phyloP scores from a whole-genome alignment of 2,113 vertebrate species.

The Leptosomus discolor region DNA sequence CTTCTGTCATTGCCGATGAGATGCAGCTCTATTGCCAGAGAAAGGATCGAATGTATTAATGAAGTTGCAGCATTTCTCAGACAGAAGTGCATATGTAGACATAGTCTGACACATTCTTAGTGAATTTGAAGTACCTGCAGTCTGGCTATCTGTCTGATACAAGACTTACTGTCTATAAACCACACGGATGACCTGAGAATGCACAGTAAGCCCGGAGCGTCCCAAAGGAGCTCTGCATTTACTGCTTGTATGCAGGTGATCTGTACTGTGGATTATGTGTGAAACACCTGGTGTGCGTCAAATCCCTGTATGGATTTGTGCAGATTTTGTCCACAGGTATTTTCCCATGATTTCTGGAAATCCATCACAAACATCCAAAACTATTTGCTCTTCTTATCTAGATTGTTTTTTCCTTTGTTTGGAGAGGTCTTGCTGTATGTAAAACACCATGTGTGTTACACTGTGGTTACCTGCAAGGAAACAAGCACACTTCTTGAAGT shows the following conservation, averaged over 20 bases:
- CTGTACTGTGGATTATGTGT: not conserved
- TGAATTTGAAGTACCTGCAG: not conserved
- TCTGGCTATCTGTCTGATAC: not conserved
- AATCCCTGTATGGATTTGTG: not conserved
- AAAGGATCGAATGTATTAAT: not conserved
- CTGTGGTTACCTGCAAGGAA: not conserved
- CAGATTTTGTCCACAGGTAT: not conserved
- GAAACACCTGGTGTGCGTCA: not conserved
- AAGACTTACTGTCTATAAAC: not conserved
- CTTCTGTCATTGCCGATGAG: not conserved
- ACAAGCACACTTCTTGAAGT: not conserved
- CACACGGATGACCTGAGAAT: not conserved
- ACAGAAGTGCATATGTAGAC: not conserved
- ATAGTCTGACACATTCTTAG: not conserved
- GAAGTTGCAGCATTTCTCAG: not conserved
- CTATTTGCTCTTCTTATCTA: not conserved
- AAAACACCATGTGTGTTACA: not conserved
- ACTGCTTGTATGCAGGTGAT: not conserved
- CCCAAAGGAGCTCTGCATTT: accelerated
- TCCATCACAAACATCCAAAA: not conserved
- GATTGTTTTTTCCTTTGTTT: not conserved
- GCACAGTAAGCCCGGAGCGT: not conserved
- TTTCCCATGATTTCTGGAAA: not conserved
- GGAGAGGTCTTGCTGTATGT: not conserved
- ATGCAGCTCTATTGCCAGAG: not conserved